Percentiles rank a stretch among this genome's conserved stretches.
Conservation (phyloP, 2,113 vertebrate genomes). For the Eulemur rufifrons region DNA sequence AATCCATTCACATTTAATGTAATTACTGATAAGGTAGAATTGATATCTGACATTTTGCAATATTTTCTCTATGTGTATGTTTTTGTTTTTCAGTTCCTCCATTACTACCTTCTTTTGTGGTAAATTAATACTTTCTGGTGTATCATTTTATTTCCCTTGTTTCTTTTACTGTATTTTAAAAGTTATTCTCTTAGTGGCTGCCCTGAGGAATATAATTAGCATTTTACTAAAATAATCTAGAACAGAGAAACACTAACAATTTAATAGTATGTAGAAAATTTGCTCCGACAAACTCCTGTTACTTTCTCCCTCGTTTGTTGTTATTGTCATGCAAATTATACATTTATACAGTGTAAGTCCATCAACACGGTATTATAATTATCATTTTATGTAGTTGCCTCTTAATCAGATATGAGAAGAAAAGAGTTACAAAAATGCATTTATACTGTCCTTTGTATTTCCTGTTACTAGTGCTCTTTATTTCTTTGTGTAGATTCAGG, state of each 20-base stretch:
- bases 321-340: not conserved
- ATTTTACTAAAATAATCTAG: not conserved
- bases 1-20: not conserved
- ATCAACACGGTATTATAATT: not conserved
- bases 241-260: not conserved
- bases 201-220: not conserved
- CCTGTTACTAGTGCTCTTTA: not conserved
- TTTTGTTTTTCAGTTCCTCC: not conserved
- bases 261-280: not conserved
- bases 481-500: not conserved
- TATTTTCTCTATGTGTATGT: not conserved
- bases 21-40: not conserved
- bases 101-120: not conserved
- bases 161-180: not conserved
- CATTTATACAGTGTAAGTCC: not conserved
- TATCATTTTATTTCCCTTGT: not conserved
- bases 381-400: not conserved
- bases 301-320: not conserved
- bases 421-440: not conserved
- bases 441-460: not conserved
- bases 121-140: not conserved
- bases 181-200: not conserved
- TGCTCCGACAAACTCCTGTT: not conserved
- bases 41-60: not conserved
- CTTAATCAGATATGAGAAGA: not conserved